Percentiles rank a stretch among this genome's conserved stretches.
These are phyloP conservation scores for Cromileptes altivelis DNA, from an alignment of 2,113 vertebrate species.

Conservation along the genomic window DNA sequence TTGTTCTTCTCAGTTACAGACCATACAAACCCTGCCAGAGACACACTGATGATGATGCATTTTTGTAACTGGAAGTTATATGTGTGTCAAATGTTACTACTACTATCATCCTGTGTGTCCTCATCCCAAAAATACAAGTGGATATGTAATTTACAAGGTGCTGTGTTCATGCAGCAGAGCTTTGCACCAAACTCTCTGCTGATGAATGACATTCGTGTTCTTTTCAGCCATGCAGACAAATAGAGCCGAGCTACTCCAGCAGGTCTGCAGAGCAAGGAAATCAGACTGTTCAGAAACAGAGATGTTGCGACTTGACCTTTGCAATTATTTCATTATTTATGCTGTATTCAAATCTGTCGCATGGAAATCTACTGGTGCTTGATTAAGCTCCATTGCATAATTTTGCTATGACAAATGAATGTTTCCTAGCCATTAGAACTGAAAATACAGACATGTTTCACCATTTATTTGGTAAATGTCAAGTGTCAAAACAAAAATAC, in stretches of 20 bases:
- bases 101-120: background rate
- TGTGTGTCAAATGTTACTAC: background rate
- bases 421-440: no score
- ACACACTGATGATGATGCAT: no score
- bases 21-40: no score
- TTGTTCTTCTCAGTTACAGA: no score
- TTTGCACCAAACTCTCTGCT: background rate
- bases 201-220: slow-evolving; percentile 23
- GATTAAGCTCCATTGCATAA: background rate
- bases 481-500: background rate
- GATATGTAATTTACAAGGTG: background rate
- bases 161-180: background rate
- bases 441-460: background rate
- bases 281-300: background rate
- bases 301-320: slow-evolving; percentile 18
- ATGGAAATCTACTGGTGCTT: background rate
- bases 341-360: background rate
- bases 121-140: background rate
- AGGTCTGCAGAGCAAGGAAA: slow-evolving; percentile 15
- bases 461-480: background rate
- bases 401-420: background rate
- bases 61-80: background rate
- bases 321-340: slow-evolving; percentile 1
- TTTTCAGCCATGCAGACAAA: slow-evolving; percentile 47
- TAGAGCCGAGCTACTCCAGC: background rate